Percentiles rank a stretch among this genome's conserved stretches.
Evolutionary conservation across 2,888 invertebrate genomes (phyloP).

Genomic region (Cataglyphis albicans): DNA sequence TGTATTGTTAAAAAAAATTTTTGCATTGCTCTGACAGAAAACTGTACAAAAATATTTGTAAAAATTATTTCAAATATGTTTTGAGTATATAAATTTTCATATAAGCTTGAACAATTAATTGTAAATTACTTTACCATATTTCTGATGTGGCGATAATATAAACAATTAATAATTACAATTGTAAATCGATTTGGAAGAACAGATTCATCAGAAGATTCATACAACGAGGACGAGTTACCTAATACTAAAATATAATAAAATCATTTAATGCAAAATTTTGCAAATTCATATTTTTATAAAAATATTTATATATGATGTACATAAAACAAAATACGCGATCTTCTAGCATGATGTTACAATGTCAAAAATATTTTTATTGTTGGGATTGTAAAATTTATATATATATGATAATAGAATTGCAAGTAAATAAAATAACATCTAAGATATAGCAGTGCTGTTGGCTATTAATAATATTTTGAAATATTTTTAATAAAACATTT

Average conservation of each 20-base stretch:
- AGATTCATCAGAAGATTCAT: not conserved
- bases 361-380: conserved; percentile 76
- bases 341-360: conserved; percentile 67
- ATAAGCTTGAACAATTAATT: not conserved
- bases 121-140: not conserved
- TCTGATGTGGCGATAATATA: not conserved
- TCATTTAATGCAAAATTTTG: conserved; percentile 64
- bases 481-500: conserved; percentile 7
- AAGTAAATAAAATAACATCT: conserved; percentile 75
- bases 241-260: conserved; percentile 43
- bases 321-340: conserved; percentile 67
- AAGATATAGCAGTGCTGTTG: conserved; percentile 24
- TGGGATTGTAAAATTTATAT: conserved; percentile 69
- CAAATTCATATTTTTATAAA: conserved; percentile 78
- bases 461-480: conserved; percentile 21
- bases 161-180: conserved; percentile 11
- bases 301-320: conserved; percentile 75
- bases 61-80: conserved; percentile 1
- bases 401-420: conserved; percentile 78
- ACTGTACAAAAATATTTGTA: conserved; percentile 22
- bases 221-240: not conserved
- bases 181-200: not conserved
- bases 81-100: not conserved
- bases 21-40: conserved; percentile 1
- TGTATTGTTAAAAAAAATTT: conserved; percentile 13